Percentiles rank a stretch among this genome's conserved stretches.
Evolutionary conservation across 2,113 vertebrate genomes (phyloP).

Genomic region (Opisthocomus hoazin): DNA sequence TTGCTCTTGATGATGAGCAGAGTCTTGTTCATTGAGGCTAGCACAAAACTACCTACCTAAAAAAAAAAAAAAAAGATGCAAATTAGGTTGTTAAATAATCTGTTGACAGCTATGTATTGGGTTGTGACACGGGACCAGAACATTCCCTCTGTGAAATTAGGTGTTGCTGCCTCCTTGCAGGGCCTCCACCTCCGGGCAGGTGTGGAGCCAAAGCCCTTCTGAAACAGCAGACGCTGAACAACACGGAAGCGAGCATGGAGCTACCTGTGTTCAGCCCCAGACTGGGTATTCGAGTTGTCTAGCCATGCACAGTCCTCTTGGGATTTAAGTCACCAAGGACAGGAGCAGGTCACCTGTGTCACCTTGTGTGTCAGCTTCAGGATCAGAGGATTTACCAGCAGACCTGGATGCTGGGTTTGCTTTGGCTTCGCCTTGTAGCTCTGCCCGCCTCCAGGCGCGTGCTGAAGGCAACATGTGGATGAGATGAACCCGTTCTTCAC

Average conservation of each 20-base stretch:
- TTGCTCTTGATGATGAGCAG: background rate
- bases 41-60: background rate
- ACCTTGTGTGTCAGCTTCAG: background rate
- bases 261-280: background rate
- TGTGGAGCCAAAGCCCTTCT: background rate
- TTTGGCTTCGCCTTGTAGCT: background rate
- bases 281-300: accelerated
- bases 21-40: background rate
- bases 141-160: background rate
- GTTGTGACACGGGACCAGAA: background rate
- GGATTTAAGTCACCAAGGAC: background rate
- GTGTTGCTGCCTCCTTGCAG: background rate
- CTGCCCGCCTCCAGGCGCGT: background rate
- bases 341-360: background rate
- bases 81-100: background rate
- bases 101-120: background rate
- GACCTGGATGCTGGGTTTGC: background rate
- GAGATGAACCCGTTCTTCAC: background rate
- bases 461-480: no score
- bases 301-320: background rate
- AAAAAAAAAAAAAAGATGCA: background rate
- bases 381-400: background rate
- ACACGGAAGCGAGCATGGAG: accelerated
- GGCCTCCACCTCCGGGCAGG: background rate
- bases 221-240: background rate